Evolutionary conservation across 2,888 invertebrate species (phyloP), one percentile per base, ranked within the genome.

Genomic region (Lysandra coridon): DNA sequence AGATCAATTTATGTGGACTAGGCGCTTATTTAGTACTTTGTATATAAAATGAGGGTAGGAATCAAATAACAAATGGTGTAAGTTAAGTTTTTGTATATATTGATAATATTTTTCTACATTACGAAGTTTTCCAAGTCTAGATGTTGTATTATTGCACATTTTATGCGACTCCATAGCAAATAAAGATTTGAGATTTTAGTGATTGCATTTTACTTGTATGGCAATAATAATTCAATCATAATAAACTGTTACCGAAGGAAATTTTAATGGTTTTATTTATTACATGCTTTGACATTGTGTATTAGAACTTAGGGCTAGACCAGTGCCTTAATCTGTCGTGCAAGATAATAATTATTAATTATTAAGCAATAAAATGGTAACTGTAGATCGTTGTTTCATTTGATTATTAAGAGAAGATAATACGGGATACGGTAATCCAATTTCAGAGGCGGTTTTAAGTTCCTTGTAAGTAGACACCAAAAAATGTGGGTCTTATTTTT

Each of bases 301-400:
- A 3, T 53, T 30, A 23, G 7, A 23, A 30, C 23, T 30, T 88
- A 93, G 94, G 94, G 93, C 93, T 94, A 94, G 92, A 91, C 86
- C 60, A 92, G 94, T 94, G 94, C 94, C 94, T 93, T 93, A 49
- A 17, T 57, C 49, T 53, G 14, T 49, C 23, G 75, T 75, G 5
- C 49, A 75, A 75, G 30, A 30, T 85, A 85, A 86, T 86, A 82
- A 81, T 78, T 81, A 83, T 30, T 85, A 85, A 86, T 86, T 82
- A 81, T 78, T 82, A 83, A 30, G 23, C 82, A 80, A 78, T 60
- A 79, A 30, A 73, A 76, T 64, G 4, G 30, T 12, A 30, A 64
- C 30, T 64, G 4, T 30, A 10, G 30, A 30, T 64, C 2, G 30
- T 30, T 64, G 64, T 64, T 64, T 62, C 62, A 62, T 62, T 62